These are phyloP conservation scores for Pitangus sulphuratus DNA, from an alignment of 2,797 vertebrate species.

Conservation along the genomic window DNA sequence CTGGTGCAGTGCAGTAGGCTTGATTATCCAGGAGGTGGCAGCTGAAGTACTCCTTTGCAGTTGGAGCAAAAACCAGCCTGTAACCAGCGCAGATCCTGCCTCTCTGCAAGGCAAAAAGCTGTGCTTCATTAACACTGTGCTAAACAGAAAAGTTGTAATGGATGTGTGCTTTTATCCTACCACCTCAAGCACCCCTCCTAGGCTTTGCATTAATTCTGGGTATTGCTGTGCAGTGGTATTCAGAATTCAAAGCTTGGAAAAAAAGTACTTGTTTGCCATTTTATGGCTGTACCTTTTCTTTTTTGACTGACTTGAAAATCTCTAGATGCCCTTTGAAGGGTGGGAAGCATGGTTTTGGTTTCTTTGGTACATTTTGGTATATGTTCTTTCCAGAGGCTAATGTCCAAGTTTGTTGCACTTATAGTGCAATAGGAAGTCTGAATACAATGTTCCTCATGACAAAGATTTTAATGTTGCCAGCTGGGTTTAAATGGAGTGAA, in stretches of 20 bases:
- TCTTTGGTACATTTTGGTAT: background rate
- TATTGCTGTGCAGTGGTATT: background rate
- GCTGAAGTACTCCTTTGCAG: conserved; percentile 2
- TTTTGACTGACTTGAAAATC: conserved; percentile 36
- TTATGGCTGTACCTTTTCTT: background rate
- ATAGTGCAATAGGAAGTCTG: background rate
- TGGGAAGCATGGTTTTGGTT: background rate
- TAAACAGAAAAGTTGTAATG: conserved; percentile 17
- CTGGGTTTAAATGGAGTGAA: conserved; percentile 25
- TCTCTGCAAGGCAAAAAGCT: background rate
- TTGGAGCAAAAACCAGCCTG: background rate
- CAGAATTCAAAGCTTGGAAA: conserved; percentile 35
- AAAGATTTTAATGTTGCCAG: background rate
- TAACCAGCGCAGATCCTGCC: background rate
- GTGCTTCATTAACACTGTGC: conserved; percentile 20
- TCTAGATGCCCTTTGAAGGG: background rate
- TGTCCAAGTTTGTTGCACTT: background rate
- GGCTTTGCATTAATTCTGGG: background rate
- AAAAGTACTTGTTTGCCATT: conserved; percentile 37
- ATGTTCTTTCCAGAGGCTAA: background rate
- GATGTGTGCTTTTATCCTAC: conserved; percentile 10
- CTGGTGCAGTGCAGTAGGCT: background rate
- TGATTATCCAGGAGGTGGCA: conserved; percentile 69
- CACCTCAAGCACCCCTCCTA: background rate
- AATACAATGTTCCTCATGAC: background rate